These are phyloP conservation scores for Microtus californicus DNA, from an alignment of 2,797 vertebrate species.

Conservation along the genomic window DNA sequence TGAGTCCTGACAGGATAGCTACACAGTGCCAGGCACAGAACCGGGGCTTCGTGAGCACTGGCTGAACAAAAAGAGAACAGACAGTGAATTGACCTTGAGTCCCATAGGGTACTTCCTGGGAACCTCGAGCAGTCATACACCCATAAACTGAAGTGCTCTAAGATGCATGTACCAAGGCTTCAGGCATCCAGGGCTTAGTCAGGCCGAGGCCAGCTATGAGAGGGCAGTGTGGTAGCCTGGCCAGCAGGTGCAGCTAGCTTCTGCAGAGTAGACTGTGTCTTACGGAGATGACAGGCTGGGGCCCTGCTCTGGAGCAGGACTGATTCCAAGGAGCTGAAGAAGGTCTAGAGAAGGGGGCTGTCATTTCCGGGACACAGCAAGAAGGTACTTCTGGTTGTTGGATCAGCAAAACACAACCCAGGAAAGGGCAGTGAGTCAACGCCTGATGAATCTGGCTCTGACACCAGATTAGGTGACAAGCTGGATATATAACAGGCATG, in stretches of 20 bases:
- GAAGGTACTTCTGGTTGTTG: background rate
- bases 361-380: background rate
- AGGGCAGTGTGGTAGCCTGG: background rate
- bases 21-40: accelerated
- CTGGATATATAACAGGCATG: background rate
- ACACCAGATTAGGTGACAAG: background rate
- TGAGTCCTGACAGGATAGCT: background rate
- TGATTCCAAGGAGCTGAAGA: background rate
- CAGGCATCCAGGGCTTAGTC: too few species aligned
- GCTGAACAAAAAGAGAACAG: background rate
- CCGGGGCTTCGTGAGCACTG: background rate
- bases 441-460: background rate
- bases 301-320: background rate
- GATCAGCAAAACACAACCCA: background rate
- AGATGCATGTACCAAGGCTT: background rate
- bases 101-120: background rate
- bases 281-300: background rate
- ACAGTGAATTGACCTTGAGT: background rate
- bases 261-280: background rate
- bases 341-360: background rate
- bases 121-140: background rate
- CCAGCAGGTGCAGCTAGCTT: background rate
- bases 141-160: background rate
- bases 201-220: background rate
- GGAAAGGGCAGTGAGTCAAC: background rate